phyloP scores from a whole-genome alignment of 2,888 invertebrate species.

The Spodoptera littoralis region DNA sequence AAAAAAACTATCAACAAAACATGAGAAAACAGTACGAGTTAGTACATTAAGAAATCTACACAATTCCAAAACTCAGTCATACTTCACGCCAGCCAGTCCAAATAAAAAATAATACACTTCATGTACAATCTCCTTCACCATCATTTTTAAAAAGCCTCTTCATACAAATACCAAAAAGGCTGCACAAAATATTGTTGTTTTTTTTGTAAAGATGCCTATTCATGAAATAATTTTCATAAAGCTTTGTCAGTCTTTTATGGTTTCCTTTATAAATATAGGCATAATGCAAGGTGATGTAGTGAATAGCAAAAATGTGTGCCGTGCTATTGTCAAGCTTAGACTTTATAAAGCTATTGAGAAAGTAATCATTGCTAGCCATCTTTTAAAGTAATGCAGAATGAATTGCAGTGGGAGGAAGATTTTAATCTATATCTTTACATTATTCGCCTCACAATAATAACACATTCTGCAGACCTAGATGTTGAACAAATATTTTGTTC shows the following conservation, averaged over 20 bases:
- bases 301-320: constrained; percentile 31
- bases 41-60: too few species aligned
- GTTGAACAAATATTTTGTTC: too few species aligned
- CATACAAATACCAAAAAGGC: constrained; percentile 35
- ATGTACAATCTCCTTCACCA: too few species aligned
- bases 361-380: constrained; percentile 13
- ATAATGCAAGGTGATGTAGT: constrained; percentile 34
- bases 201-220: constrained; percentile 30
- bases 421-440: constrained; percentile 1
- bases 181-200: constrained; percentile 11
- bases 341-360: constrained; percentile 2
- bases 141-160: constrained; percentile 3
- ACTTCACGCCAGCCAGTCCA: too few species aligned
- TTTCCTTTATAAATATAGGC: constrained; percentile 41
- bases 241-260: constrained; percentile 43
- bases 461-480: too few species aligned
- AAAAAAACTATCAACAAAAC: too few species aligned
- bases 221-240: constrained; percentile 44
- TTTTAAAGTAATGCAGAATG: neutral
- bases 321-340: constrained; percentile 10
- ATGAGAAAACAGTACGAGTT: too few species aligned
- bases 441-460: too few species aligned
- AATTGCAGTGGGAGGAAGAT: neutral
- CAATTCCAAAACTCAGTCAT: too few species aligned
- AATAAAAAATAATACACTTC: too few species aligned